phyloP scores from a whole-genome alignment of 1,140 invertebrate species.

The Brachionus rotundiformis region DNA sequence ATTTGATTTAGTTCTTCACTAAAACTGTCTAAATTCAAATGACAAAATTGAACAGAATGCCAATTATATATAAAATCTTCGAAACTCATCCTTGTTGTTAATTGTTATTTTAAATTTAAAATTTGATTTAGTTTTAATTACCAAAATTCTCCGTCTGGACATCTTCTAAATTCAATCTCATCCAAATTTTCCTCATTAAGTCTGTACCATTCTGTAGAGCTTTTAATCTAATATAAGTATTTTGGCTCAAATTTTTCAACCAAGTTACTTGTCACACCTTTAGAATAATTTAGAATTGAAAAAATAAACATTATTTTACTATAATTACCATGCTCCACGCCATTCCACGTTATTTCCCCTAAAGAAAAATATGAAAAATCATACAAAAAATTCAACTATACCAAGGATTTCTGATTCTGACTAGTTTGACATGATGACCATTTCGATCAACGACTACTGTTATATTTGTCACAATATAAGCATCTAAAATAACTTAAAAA shows the following conservation, averaged over 20 bases:
- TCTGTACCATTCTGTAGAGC: conserved; percentile 73
- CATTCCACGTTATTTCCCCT: conserved; percentile 93
- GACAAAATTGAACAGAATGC: conserved; percentile 48
- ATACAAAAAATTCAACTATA: not conserved
- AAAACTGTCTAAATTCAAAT: conserved; percentile 49
- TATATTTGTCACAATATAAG: conserved; percentile 86
- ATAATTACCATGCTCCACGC: conserved; percentile 72
- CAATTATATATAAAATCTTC: conserved; percentile 45
- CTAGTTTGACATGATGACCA: conserved; percentile 69
- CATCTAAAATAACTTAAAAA: conserved; percentile 68
- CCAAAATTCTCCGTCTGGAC: conserved; percentile 52
- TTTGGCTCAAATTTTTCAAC: too few species aligned
- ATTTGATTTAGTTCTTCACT: not conserved
- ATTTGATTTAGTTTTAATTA: not conserved
- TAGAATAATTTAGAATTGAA: not conserved
- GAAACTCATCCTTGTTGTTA: conserved; percentile 41
- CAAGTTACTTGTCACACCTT: conserved; percentile 48
- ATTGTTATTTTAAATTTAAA: not conserved
- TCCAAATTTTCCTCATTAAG: conserved; percentile 85
- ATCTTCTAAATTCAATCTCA: conserved; percentile 70
- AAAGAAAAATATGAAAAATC: not conserved
- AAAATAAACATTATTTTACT: not conserved
- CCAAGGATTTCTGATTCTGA: conserved; percentile 89
- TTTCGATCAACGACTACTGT: conserved; percentile 27
- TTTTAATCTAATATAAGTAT: not conserved